phyloP scores from a whole-genome alignment of 2,888 invertebrate species.

The Salpingus planirostris region DNA sequence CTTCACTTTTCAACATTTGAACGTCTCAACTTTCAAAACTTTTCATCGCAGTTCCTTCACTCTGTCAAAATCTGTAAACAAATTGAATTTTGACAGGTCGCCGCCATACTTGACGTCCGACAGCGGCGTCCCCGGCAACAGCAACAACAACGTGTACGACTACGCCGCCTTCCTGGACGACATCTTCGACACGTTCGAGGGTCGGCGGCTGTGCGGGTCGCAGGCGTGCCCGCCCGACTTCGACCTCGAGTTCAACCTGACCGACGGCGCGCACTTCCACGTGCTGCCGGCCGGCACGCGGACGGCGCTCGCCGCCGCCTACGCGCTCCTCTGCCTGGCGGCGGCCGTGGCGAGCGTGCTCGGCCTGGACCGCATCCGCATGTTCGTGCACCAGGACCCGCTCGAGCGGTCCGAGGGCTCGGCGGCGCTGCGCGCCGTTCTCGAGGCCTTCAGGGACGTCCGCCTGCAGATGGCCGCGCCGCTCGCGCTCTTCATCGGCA shows the following conservation, averaged over 20 bases:
- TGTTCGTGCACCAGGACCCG: constrained; percentile 49
- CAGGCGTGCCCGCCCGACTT: constrained; percentile 44
- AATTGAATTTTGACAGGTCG: too few relatives aligned
- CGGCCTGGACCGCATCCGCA: constrained; percentile 47
- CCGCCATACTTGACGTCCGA: too few relatives aligned
- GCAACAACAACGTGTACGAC: constrained; percentile 17
- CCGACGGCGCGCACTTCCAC: constrained; percentile 18
- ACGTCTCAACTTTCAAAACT: too few relatives aligned
- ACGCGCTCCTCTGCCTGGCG: constrained; percentile 40
- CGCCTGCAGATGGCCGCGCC: constrained; percentile 63
- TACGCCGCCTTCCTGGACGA: constrained; percentile 39
- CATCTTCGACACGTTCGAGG: constrained; percentile 47
- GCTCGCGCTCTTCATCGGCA: constrained; percentile 70
- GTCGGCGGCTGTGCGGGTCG: constrained; percentile 50
- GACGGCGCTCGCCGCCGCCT: constrained; percentile 38
- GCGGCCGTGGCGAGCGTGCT: constrained; percentile 35
- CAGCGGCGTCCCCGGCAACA: too few relatives aligned
- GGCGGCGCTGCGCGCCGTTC: constrained; percentile 44
- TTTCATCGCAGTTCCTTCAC: too few relatives aligned
- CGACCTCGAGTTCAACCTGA: constrained; percentile 14
- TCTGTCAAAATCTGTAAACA: too few relatives aligned
- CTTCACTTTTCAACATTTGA: too few relatives aligned
- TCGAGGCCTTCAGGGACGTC: constrained; percentile 50
- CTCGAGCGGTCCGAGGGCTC: constrained; percentile 39
- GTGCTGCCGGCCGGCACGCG: constrained; percentile 36